Base-by-base conservation (phyloP, 2,888 invertebrate species). In the Drosophila aldrichi region DNA sequence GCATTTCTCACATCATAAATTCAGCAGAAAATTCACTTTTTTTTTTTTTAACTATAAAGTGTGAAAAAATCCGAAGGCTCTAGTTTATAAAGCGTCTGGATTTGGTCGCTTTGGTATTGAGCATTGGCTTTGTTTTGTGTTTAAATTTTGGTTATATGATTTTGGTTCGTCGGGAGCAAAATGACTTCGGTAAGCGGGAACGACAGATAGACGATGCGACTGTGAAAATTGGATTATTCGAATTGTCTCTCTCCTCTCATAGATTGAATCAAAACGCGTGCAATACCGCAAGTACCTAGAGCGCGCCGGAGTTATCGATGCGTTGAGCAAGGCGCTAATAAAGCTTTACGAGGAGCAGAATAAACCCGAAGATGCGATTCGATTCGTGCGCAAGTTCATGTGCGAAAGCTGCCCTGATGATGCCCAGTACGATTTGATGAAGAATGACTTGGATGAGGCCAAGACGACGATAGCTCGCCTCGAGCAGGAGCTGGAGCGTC, bases 191-290 rank as follows among this genome's bases (percentile, higher is more conserved):
- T 92, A 76, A 90, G 91, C 1, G 16, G 1, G 16, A 10, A n/a
- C 10, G 14, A 44, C 2, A 6, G 8, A 0, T 1, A 14, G 12
- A 12, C 4, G 4, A 2, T 2, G 20, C 8, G 32, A 20, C 1
- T 10, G 6, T 12, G 9, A 6, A 29, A 0, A 25, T 18, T 36
- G 8, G 7, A 5, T 51, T 9, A n/a, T 10, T 62, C 9, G 0
- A 44, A 32, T 8, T 12, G 7, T 7, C 1, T 12, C 25, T 7
- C 1, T 7, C n/a, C 12, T 25, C 29, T 43, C 12, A 2, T 46
- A 92, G 92, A 91, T 93, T 68, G 92, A 93, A 83, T 92, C 92
- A 36, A 93, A 93, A 78, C 91, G 93, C n/a, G 92, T 92, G 48
- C 92, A 92, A 70, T 93, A 92, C 71, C 92, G 93, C 14, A 92